Base-by-base conservation (phyloP, 2,113 vertebrate genomes). In the Crotophaga sulcirostris region DNA sequence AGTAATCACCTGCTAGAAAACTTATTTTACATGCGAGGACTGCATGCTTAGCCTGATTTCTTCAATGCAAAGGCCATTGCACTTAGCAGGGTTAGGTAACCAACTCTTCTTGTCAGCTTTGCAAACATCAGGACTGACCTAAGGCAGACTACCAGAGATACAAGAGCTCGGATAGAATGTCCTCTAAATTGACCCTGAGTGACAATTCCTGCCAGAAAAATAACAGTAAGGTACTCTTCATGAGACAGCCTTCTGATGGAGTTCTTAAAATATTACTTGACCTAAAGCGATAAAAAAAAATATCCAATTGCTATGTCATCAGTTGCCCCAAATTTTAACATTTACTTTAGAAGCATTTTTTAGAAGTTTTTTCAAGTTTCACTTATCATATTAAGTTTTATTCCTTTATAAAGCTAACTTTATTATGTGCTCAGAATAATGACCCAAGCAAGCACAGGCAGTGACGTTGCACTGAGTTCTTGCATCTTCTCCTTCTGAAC, bases 151-250 rank as follows among this genome's bases (percentile, higher is more conserved):
- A 80, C 81, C 84, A 91, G 13, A 91, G 90, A 47, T 92, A 85
- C 24, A 38, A 82, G n/a, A 95, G 73, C 79, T 78, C 1, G 0
- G 82, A 94, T 4, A 81, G 56, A 80, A 93, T 6, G 74, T 73
- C 89, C 93, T 94, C 91, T 66, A 66, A 63, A 76, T 1, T 74
- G 93, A 95, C 93, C 94, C 91, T 31, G 66, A 96, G 79, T 93
- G 94, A 95, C 95, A 96, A 79, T 52, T 86, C 80, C 85, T 95
- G 87, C 85, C 95, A 94, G 93, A 97, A 92, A 88, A 94, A 95
- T 95, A 94, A 93, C 59, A 85, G 66, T 44, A 81, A 90, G 91
- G 80, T 90, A 89, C 62, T 90, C 5, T 1, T 73, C 90, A 89
- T 42, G 40, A 87, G 92, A 60, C 77, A 90, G 94, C 60, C 79